A percentile compares a stretch with the other conserved stretches of the same genome.
phyloP scores from a whole-genome alignment of 2,113 vertebrate genomes.

The Mastomys natalensis region DNA sequence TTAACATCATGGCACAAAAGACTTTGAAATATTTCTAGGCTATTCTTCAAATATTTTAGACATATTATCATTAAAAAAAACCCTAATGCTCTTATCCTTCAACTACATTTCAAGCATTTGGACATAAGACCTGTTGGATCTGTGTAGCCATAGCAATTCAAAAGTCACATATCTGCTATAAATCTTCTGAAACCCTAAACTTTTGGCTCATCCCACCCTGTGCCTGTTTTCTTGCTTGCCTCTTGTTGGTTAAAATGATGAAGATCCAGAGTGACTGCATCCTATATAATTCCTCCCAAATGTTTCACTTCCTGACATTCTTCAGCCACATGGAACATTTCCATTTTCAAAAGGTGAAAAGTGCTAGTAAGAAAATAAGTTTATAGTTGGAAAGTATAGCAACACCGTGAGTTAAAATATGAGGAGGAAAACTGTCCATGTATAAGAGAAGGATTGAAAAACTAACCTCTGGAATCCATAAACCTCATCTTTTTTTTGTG shows the following conservation, averaged over 20 bases:
- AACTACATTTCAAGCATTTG: neutral
- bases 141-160: constrained; percentile 5
- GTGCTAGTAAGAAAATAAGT: constrained; percentile 58
- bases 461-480: constrained; percentile 40
- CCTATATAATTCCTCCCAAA: constrained; percentile 59
- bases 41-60: constrained; percentile 33
- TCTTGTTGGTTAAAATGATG: constrained; percentile 46
- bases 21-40: neutral
- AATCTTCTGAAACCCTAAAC: neutral
- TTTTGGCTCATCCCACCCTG: constrained; percentile 36
- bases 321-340: constrained; percentile 65
- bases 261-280: constrained; percentile 57
- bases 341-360: constrained; percentile 75
- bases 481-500: constrained; percentile 34
- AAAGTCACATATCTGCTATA: constrained; percentile 55
- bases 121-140: neutral
- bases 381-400: constrained; percentile 3
- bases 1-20: neutral
- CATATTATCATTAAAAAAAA: neutral
- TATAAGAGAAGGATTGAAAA: constrained; percentile 27
- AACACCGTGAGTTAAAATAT: constrained; percentile 31
- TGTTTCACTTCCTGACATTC: constrained; percentile 76
- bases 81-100: neutral
- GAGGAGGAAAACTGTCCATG: constrained; percentile 50
- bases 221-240: constrained; percentile 64